phyloP scores from a whole-genome alignment of 2,888 invertebrate species.

The Leptarthrus brevirostris region DNA sequence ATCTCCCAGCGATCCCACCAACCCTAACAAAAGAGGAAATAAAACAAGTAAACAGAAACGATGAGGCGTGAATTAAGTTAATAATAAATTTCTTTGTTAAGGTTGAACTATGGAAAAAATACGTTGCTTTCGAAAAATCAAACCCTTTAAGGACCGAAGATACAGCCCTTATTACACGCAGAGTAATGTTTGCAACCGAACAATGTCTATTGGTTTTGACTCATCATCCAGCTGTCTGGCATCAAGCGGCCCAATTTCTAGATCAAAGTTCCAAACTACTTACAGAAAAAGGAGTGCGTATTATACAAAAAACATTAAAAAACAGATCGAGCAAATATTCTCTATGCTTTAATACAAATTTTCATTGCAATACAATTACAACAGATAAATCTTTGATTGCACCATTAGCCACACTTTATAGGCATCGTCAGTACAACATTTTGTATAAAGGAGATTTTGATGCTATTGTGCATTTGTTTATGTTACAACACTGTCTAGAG shows the following conservation, averaged over 20 bases:
- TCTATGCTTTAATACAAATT: neutral
- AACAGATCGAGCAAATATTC: slow-evolving; percentile 8
- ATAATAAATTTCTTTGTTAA: too few relatives aligned
- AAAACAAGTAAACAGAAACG: slow-evolving; percentile 85
- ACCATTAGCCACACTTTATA: slow-evolving; percentile 33
- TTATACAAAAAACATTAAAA: slow-evolving; percentile 43
- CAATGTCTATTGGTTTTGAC: slow-evolving; percentile 96
- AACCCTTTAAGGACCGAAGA: slow-evolving; percentile 98
- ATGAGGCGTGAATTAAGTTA: too few relatives aligned
- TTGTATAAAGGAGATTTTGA: slow-evolving; percentile 15
- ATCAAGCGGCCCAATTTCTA: slow-evolving; percentile 96
- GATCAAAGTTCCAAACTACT: slow-evolving; percentile 94
- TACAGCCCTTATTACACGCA: slow-evolving; percentile 88
- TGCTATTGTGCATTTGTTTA: slow-evolving; percentile 18
- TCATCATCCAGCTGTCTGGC: slow-evolving; percentile 99
- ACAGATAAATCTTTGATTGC: slow-evolving; percentile 4
- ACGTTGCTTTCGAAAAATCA: slow-evolving; percentile 95
- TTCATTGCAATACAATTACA: slow-evolving; percentile 24
- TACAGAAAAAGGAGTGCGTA: slow-evolving; percentile 90
- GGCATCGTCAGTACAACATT: neutral
- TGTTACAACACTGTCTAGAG: slow-evolving; percentile 31
- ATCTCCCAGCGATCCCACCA: slow-evolving; percentile 97
- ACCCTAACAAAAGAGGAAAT: slow-evolving; percentile 88
- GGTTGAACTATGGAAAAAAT: slow-evolving; percentile 99
- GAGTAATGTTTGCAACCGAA: slow-evolving; percentile 99